Conservation (phyloP, 2,113 vertebrate genomes). For the Morone saxatilis region DNA sequence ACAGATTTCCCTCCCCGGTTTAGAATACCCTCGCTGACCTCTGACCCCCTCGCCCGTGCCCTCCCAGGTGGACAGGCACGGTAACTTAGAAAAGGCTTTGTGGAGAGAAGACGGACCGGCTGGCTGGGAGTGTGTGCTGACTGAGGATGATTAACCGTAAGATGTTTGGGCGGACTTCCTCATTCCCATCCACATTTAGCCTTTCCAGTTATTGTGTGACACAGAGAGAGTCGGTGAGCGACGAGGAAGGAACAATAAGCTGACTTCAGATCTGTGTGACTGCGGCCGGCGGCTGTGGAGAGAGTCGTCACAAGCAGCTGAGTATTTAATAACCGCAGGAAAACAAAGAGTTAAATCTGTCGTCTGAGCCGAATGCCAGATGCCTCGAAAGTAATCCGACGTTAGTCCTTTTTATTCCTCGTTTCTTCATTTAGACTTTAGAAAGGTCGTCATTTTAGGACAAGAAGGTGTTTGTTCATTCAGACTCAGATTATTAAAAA, state of each 20-base stretch:
- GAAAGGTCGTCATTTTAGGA: not conserved
- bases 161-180: slow-evolving; percentile 24
- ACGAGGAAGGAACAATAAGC: not conserved
- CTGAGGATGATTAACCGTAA: not conserved
- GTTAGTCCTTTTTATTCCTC: too few relatives aligned
- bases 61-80: not conserved
- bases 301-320: not conserved
- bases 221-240: not conserved
- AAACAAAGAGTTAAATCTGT: not conserved
- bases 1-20: not conserved
- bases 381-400: too few relatives aligned
- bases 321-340: not conserved
- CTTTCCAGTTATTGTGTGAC: not conserved
- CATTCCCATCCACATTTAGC: slow-evolving; percentile 12
- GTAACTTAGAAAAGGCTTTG: too few relatives aligned
- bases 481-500: slow-evolving; percentile 3
- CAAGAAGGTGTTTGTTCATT: not conserved
- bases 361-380: not conserved
- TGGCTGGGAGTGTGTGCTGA: not conserved
- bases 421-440: too few relatives aligned
- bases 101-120: too few relatives aligned
- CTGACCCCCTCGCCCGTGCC: too few relatives aligned
- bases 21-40: too few relatives aligned
- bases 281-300: not conserved
- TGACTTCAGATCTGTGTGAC: too few relatives aligned